phyloP scores from a whole-genome alignment of 92 coral and sea anemone species.

The Bergia sp. region DNA sequence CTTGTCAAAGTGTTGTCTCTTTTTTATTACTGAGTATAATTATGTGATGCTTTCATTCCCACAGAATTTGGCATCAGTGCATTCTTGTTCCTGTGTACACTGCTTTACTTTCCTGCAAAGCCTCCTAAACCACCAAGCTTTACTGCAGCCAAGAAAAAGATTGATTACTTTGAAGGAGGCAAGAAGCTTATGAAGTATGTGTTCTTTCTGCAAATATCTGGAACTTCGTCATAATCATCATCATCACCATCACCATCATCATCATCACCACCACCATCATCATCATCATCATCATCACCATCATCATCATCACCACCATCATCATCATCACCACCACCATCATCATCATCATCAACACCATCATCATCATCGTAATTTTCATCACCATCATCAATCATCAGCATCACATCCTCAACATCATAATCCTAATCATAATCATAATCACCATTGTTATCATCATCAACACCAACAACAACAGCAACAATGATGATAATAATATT shows the following conservation, averaged over 20 bases:
- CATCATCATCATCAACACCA: background rate
- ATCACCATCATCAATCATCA: too few relatives aligned
- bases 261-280: background rate
- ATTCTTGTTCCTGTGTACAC: conserved; percentile 66
- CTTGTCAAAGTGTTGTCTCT: too few relatives aligned
- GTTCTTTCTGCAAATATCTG: background rate
- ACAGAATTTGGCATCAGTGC: conserved; percentile 79
- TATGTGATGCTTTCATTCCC: background rate
- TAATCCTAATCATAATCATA: too few relatives aligned
- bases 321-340: conserved; percentile 2
- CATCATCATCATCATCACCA: background rate
- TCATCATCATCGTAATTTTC: too few relatives aligned
- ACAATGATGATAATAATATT: too few relatives aligned
- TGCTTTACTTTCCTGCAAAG: conserved; percentile 90
- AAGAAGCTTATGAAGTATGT: conserved; percentile 79
- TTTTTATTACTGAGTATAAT: background rate
- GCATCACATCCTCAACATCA: background rate
- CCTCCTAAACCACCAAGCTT: conserved; percentile 97
- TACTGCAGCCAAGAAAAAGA: conserved; percentile 87
- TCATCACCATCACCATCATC: background rate
- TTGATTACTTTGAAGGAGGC: conserved; percentile 89
- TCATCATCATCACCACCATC: background rate
- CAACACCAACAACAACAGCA: too few relatives aligned
- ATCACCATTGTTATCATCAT: too few relatives aligned
- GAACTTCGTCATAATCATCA: background rate